phyloP scores from a whole-genome alignment of 2,113 vertebrate genomes.

The Petromus typicus region DNA sequence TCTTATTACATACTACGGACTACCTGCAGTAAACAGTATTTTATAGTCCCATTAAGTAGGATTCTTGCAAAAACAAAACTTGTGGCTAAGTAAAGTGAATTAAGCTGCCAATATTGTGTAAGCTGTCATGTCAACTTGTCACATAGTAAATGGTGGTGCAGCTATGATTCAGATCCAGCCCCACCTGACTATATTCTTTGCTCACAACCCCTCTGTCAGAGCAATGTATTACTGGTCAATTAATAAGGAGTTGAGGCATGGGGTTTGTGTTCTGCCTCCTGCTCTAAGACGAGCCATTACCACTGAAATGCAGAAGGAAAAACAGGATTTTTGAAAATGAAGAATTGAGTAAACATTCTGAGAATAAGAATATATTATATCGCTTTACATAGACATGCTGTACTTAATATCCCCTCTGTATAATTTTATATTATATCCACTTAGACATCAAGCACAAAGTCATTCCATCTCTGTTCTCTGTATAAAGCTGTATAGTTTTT shows the following conservation, averaged over 20 bases:
- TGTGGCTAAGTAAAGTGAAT: background rate
- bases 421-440: background rate
- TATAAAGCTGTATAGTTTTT: background rate
- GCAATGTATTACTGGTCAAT: background rate
- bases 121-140: no score
- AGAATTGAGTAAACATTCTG: background rate
- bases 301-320: background rate
- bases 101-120: background rate
- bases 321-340: background rate
- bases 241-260: background rate
- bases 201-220: background rate
- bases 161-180: background rate
- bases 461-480: background rate
- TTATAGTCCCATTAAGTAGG: background rate
- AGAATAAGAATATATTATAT: background rate
- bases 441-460: constrained; percentile 9
- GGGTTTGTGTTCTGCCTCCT: background rate
- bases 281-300: background rate
- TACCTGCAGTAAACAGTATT: background rate
- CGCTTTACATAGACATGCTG: background rate
- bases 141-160: background rate
- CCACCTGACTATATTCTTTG: background rate
- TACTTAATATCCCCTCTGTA: background rate
- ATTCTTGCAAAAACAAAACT: background rate
- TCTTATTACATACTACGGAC: background rate